Evolutionary conservation across 2,888 invertebrate species (phyloP).

Genomic region (Tyria jacobaeae): DNA sequence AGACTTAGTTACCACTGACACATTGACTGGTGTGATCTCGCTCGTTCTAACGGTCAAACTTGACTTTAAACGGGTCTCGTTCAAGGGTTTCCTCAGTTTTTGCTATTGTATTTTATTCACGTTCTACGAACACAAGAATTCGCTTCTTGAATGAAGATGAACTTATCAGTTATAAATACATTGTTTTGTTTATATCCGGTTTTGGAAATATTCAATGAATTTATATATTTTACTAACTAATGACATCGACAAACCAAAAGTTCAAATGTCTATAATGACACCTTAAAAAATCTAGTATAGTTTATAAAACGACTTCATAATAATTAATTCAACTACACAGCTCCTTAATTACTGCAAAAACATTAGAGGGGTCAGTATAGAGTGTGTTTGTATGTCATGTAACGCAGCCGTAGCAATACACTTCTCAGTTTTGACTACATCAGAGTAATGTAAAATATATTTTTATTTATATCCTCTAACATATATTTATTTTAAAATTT

Average conservation of each 20-base stretch:
- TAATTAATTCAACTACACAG: too few relatives aligned
- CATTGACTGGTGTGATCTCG: conserved; percentile 56
- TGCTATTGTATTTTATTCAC: conserved; percentile 65
- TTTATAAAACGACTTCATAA: too few relatives aligned
- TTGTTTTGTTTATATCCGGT: conserved; percentile 37
- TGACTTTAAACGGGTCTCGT: conserved; percentile 41
- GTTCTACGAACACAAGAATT: conserved; percentile 61
- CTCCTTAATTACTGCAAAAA: too few relatives aligned
- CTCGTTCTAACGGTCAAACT: conserved; percentile 56
- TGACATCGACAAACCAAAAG: background rate
- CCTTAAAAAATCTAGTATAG: background rate
- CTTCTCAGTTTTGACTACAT: too few relatives aligned
- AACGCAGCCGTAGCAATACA: too few relatives aligned
- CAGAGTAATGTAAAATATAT: too few relatives aligned
- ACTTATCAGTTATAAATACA: conserved; percentile 45
- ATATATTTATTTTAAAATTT: too few relatives aligned
- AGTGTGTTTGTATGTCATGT: too few relatives aligned
- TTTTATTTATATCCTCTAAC: too few relatives aligned
- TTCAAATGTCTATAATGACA: background rate
- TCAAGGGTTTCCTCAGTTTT: conserved; percentile 57
- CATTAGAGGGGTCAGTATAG: too few relatives aligned
- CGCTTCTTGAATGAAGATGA: conserved; percentile 56
- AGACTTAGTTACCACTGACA: conserved; percentile 67
- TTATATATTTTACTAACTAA: background rate
- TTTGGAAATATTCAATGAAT: background rate